Percentiles rank a stretch among this genome's conserved stretches.
Conservation (phyloP, 2,888 invertebrate genomes). For the Odontothrips loti region DNA sequence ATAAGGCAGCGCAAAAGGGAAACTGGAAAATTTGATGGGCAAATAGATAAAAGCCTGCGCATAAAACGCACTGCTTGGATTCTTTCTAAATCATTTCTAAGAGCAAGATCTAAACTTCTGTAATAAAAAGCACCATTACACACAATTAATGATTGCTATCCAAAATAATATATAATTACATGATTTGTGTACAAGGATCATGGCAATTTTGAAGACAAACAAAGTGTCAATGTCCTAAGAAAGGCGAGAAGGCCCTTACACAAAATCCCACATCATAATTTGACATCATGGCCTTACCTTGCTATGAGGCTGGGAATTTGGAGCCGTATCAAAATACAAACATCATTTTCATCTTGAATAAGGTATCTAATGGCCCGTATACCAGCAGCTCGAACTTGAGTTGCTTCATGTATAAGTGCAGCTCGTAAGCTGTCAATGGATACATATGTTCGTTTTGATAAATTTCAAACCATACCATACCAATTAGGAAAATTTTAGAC, state of each 20-base stretch:
- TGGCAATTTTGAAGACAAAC: constrained; percentile 28
- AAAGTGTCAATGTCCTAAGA: too few species aligned
- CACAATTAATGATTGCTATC: constrained; percentile 29
- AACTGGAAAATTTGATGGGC: constrained; percentile 65
- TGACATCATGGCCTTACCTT: constrained; percentile 54
- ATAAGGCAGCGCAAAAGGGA: constrained; percentile 75
- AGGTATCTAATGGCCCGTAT: constrained; percentile 82
- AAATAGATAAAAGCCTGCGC: constrained; percentile 60
- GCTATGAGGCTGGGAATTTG: constrained; percentile 80
- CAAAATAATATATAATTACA: constrained; percentile 26
- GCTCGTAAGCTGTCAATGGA: constrained; percentile 68
- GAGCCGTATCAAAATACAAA: constrained; percentile 72
- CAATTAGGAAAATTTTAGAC: constrained; percentile 39
- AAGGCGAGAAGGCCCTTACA: too few species aligned
- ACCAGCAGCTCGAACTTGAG: constrained; percentile 84
- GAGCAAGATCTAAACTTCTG: constrained; percentile 82
- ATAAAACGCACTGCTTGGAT: constrained; percentile 87
- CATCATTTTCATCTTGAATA: constrained; percentile 70
- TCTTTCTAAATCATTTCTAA: constrained; percentile 76
- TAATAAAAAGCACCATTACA: constrained; percentile 37
- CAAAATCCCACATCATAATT: constrained; percentile 35
- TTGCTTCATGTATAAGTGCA: constrained; percentile 78
- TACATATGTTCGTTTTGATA: constrained; percentile 40
- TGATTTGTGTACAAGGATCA: neutral
- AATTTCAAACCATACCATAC: constrained; percentile 30